Evolutionary conservation across 2,888 invertebrate genomes (phyloP), one percentile per base, ranked within the genome.

Genomic region (Drosophila melanosoma): DNA sequence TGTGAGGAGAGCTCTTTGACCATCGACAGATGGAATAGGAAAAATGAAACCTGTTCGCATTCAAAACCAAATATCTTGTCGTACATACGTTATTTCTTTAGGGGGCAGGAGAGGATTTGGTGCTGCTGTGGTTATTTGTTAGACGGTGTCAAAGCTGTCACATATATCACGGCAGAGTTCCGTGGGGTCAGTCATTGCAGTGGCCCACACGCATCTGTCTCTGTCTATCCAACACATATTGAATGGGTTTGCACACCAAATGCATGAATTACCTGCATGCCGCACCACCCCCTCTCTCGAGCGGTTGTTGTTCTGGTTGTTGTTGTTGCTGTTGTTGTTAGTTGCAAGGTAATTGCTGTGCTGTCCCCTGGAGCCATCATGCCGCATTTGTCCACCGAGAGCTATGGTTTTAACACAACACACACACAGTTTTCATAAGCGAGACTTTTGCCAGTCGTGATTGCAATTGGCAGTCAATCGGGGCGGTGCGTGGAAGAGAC

Each of bases 111-210:
- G 36, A 54, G 23, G 17, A 6, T 33, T 60, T 63, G 32, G 64
- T 62, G 72, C 60, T 69, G 62, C 76, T 75, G 71, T 38, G 79
- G 85, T 89, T 90, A 87, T 87, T 87, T 87, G 88, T 89, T 89
- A 79, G 85, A 70, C 74, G 78, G 90, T 87, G 87, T 90, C 87
- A 86, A 82, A 89, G 90, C 89, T 87, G 90, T 90, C 90, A 87
- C 90, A 87, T 87, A 90, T 87, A 80, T 87, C 86, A 87, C 76
- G 75, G 83, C 76, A 79, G 77, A 74, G 85, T 89, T 77, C 73
- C 85, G 79, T 74, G 82, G 87, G 87, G 88, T 90, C 90, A 90
- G 82, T 23, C 71, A 66, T 63, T 29, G 26, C 49, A 66, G 66
- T 74, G 85, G 73, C 84, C 87, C 89, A 83, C 89, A 88, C 89